Evolutionary conservation across 2,888 invertebrate species (phyloP).

Genomic region (Lithosia quadra): DNA sequence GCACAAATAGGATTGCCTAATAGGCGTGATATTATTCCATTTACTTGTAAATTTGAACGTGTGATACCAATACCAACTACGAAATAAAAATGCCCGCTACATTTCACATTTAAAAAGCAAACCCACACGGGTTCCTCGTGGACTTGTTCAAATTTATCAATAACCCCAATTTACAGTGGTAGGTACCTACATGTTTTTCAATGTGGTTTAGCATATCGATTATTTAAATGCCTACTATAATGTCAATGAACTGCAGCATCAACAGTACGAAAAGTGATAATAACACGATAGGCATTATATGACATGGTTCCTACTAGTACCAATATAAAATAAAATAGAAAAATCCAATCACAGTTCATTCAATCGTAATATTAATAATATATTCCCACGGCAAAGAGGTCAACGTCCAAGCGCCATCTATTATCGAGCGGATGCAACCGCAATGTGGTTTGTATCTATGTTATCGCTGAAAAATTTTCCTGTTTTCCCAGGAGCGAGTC

Average conservation of each 20-base stretch:
- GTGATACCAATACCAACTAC: constrained; percentile 11
- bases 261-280: background rate
- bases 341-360: background rate
- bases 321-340: background rate
- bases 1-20: constrained; percentile 8
- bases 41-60: constrained; percentile 18
- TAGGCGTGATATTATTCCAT: constrained; percentile 22
- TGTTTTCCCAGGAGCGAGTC: constrained; percentile 84
- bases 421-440: constrained; percentile 71
- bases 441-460: constrained; percentile 65
- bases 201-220: constrained; percentile 30
- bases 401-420: constrained; percentile 74
- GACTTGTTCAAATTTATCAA: constrained; percentile 15
- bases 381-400: constrained; percentile 52
- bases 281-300: background rate
- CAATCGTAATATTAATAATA: constrained; percentile 1
- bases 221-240: background rate
- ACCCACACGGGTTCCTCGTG: constrained; percentile 35
- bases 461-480: constrained; percentile 81
- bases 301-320: background rate
- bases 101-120: background rate
- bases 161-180: constrained; percentile 9
- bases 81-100: constrained; percentile 3
- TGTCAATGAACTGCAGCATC: constrained; percentile 17
- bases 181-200: constrained; percentile 7